phyloP scores from a whole-genome alignment of 2,888 invertebrate genomes.

The Heliconius ethilla region DNA sequence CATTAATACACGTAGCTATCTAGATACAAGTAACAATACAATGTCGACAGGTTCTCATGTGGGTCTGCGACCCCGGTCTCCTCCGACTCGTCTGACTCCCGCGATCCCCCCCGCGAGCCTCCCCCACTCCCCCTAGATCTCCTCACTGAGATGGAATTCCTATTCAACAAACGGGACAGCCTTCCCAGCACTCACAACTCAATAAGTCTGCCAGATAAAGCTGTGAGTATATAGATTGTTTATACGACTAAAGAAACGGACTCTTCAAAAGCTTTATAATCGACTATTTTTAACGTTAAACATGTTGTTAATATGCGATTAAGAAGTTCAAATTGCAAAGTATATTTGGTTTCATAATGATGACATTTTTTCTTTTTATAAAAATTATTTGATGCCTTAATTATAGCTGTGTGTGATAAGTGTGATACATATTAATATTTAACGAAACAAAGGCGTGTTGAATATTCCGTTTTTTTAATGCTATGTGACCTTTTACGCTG shows the following conservation, averaged over 20 bases:
- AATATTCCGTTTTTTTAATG: conserved; percentile 20
- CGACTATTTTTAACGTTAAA: background rate
- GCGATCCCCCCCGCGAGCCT: conserved; percentile 58
- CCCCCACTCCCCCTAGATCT: conserved; percentile 70
- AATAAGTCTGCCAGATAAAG: conserved; percentile 64
- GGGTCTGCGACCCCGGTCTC: conserved; percentile 74
- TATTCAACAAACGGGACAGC: conserved; percentile 67
- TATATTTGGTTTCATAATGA: background rate
- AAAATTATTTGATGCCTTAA: background rate
- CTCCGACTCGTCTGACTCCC: conserved; percentile 68
- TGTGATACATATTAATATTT: background rate
- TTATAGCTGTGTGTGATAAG: background rate
- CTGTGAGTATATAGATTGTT: conserved; percentile 58
- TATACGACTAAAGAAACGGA: conserved; percentile 6
- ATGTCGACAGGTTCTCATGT: conserved; percentile 65
- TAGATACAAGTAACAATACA: conserved; percentile 14
- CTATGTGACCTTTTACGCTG: conserved; percentile 13
- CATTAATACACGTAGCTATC: background rate
- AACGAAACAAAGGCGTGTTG: background rate
- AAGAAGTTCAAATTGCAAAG: background rate
- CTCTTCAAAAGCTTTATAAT: background rate
- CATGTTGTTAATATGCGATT: background rate
- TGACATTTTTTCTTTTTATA: background rate
- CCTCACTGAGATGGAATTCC: conserved; percentile 73
- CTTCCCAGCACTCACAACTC: conserved; percentile 61